Evolutionary conservation across 2,113 vertebrate species (phyloP).

Genomic region (Petrocephalus microphthalmus): DNA sequence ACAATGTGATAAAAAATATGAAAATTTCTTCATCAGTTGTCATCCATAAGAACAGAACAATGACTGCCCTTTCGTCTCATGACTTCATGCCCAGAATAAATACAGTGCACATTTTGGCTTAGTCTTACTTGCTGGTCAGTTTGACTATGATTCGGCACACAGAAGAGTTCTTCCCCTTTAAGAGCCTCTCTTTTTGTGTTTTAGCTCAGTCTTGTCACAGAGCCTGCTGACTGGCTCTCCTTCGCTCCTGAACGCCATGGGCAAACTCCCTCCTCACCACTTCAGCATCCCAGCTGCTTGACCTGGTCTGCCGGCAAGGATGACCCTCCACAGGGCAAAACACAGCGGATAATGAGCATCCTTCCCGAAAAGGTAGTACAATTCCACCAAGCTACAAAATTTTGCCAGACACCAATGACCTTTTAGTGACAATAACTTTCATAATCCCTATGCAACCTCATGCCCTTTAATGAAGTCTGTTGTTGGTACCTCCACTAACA

Average conservation of each 20-base stretch:
- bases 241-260: neutral
- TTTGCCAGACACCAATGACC: constrained; percentile 1
- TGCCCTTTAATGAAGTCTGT: constrained; percentile 46
- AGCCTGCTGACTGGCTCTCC: neutral
- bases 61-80: neutral
- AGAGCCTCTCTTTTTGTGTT: neutral
- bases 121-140: neutral
- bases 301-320: neutral
- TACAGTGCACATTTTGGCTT: neutral
- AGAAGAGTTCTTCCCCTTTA: neutral
- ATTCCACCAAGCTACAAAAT: constrained; percentile 22
- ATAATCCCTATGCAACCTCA: constrained; percentile 38
- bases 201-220: neutral
- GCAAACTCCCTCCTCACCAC: neutral
- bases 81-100: neutral
- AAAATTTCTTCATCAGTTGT: neutral
- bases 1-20: neutral
- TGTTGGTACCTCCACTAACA: neutral
- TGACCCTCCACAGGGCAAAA: neutral
- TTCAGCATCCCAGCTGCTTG: neutral
- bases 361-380: constrained; percentile 5
- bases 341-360: neutral
- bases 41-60: neutral
- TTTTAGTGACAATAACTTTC: constrained; percentile 47
- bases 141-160: neutral